Base-by-base conservation (phyloP, 1,140 invertebrate species). In the Brachionus angularis region DNA sequence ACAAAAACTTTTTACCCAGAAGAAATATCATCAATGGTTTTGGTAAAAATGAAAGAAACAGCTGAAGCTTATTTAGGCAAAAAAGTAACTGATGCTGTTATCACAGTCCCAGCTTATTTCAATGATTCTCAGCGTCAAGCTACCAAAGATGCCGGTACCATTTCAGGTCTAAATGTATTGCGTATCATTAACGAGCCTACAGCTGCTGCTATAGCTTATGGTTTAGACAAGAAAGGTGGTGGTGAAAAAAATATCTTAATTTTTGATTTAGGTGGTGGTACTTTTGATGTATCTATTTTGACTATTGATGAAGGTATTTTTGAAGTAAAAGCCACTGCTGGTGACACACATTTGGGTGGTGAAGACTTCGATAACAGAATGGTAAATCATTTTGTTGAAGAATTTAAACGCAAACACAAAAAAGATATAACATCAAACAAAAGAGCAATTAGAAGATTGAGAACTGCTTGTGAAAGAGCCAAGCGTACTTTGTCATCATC, bases 181-280 rank as follows among this genome's bases (percentile, higher is more conserved):
- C 88, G 96, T 82, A 98, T 98, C 76, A 98, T 99, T 78, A 98
- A 99, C 80, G 96, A 99, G 81, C 96, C 96, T 21, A 67, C 61
- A 7, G 61, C 96, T 4, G 96, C 96, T 62, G 96, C 96, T 73
- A 98, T 99, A 83, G 96, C 96, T 72, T 99, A 98, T 77, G 96
- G 96, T 83, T 85, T 99, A 73, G 96, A 99, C 84, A 98, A 98
- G 83, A 96, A 93, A 79, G 93, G 96, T 74, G 52, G 4, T 34
- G 94, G 95, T 52, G 96, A 98, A 81, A 96, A 96, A 84, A 98
- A 98, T 77, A 93, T 99, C 42, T 84, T 99, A 31, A 95, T 99
- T 1, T 99, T 98, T 81, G 96, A 99, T 86, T 86, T 99, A 80
- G 96, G 96, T 79, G 96, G 96, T 84, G 96, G 96, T 84, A 99